Percentiles rank a stretch among this genome's conserved stretches.
These are phyloP conservation scores for Okapia johnstoni DNA, from an alignment of 2,113 vertebrate species.

Conservation along the genomic window DNA sequence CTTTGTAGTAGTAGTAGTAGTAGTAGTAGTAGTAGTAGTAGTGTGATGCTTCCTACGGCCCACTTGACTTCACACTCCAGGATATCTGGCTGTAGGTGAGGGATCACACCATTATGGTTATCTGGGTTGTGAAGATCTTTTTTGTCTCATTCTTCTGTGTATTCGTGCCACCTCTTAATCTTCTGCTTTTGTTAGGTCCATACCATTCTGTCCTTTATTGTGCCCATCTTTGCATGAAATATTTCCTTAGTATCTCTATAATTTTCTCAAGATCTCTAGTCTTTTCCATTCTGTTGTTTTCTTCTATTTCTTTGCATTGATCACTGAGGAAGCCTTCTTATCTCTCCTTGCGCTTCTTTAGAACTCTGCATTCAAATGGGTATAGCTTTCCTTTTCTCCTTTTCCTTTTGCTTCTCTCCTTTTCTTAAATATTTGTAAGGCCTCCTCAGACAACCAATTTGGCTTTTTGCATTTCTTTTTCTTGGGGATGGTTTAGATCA, in stretches of 20 bases:
- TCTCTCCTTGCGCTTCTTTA: background rate
- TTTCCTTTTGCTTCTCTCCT: background rate
- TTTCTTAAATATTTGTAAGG: background rate
- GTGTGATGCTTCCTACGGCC: background rate
- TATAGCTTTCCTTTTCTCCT: background rate
- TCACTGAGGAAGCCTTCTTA: background rate
- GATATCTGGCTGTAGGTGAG: background rate
- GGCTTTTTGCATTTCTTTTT: background rate
- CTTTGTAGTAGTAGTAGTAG: background rate
- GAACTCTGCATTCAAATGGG: background rate
- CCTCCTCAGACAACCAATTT: background rate
- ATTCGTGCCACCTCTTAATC: background rate
- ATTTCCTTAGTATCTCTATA: background rate
- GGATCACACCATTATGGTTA: background rate
- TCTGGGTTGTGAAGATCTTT: background rate
- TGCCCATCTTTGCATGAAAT: background rate
- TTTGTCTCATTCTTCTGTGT: background rate
- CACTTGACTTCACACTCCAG: background rate
- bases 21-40: background rate
- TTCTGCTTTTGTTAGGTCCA: background rate
- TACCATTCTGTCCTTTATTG: background rate
- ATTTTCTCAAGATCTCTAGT: background rate
- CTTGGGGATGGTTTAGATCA: background rate
- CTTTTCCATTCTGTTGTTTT: background rate
- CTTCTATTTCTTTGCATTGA: background rate